Evolutionary conservation across 53 echinoderm and acorn worm species (phyloP).

Genomic region (Paracentrotus lividus): DNA sequence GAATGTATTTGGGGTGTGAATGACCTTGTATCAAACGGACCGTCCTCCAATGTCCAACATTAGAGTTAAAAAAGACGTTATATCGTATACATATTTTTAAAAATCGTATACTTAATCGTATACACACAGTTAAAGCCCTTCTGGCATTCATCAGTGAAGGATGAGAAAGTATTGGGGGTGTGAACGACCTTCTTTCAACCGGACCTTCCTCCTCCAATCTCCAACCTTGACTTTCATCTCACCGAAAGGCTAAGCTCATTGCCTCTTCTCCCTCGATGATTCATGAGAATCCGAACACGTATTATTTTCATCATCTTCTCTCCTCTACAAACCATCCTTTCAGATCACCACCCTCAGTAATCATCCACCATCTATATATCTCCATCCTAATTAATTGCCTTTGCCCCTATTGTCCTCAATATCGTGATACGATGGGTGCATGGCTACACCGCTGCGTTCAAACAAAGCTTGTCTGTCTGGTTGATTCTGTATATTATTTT

Average conservation of each 20-base stretch:
- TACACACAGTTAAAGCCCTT: no score
- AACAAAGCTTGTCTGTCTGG: background rate
- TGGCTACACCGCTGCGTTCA: background rate
- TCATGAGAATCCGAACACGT: conserved; percentile 50
- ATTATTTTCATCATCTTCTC: conserved; percentile 49
- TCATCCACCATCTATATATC: background rate
- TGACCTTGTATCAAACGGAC: no score
- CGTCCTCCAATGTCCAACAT: no score
- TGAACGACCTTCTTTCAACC: conserved; percentile 17
- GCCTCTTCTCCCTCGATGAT: conserved; percentile 43
- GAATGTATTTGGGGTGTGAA: no score
- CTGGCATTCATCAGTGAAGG: no score
- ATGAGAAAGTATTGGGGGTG: conserved; percentile 12
- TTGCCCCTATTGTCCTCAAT: conserved; percentile 26
- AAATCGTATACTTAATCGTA: no score
- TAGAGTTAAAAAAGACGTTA: no score
- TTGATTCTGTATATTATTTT: background rate
- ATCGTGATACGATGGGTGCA: no score
- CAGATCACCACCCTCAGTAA: conserved; percentile 55
- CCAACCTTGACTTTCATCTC: conserved; percentile 58
- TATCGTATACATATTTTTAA: no score
- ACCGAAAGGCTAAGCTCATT: conserved; percentile 21
- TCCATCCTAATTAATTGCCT: conserved; percentile 56
- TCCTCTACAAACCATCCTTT: conserved; percentile 10
- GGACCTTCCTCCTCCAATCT: conserved; percentile 19